phyloP scores from a whole-genome alignment of 2,797 vertebrate species.

The Mus minutoides region DNA sequence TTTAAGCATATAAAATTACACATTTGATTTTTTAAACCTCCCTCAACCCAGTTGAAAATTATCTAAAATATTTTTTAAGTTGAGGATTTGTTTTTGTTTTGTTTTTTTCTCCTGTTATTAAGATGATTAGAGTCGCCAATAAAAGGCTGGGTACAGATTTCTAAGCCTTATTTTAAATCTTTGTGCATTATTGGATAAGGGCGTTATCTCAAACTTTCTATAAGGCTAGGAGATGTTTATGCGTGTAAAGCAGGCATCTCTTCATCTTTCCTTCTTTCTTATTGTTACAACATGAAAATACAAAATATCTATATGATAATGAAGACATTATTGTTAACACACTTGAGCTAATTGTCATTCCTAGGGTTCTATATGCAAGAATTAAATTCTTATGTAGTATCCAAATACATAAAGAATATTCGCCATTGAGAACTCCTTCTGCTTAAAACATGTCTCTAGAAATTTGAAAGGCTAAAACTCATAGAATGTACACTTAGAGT shows the following conservation, averaged over 20 bases:
- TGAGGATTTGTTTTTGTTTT: not conserved
- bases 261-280: not conserved
- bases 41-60: not conserved
- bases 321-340: not conserved
- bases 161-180: not conserved
- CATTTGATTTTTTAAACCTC: not conserved
- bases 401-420: not conserved
- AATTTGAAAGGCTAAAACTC: not conserved
- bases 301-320: not conserved
- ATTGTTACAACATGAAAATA: not conserved
- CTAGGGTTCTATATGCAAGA: not conserved
- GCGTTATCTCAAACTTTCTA: not conserved
- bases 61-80: not conserved
- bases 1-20: not conserved
- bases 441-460: not conserved
- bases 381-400: not conserved
- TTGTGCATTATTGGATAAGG: not conserved
- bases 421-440: too few relatives aligned
- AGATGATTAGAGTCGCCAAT: not conserved
- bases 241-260: fast-evolving
- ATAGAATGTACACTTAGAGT: not conserved
- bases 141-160: not conserved
- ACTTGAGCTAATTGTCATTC: not conserved
- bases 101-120: not conserved
- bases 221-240: too few relatives aligned